phyloP scores from a whole-genome alignment of 2,797 vertebrate genomes.

The Coendou prehensilis region DNA sequence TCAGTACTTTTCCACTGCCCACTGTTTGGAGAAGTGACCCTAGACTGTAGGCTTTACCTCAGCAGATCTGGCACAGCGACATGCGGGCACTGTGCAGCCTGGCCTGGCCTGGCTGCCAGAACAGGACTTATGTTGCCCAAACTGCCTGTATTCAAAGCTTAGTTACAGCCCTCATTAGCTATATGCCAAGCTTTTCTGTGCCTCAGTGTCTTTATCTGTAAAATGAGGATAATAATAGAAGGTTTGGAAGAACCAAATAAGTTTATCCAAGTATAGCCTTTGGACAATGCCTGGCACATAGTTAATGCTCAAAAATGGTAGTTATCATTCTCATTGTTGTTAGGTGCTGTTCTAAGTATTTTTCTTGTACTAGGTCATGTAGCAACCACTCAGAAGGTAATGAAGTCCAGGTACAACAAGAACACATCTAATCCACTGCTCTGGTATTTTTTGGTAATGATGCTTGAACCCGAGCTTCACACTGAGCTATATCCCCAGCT shows the following conservation, averaged over 20 bases:
- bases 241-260: not conserved
- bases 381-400: not conserved
- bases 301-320: not conserved
- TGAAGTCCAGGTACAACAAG: not conserved
- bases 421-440: not conserved
- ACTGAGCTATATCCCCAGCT: not conserved
- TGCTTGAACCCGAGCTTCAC: not conserved
- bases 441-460: not conserved
- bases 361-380: not conserved
- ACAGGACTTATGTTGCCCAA: not conserved
- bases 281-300: not conserved
- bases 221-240: slow-evolving; percentile 40
- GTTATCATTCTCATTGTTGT: not conserved
- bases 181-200: slow-evolving; percentile 15
- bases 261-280: not conserved
- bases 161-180: not conserved
- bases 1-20: not conserved
- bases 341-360: not conserved
- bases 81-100: not conserved
- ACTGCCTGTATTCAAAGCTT: not conserved
- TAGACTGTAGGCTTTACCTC: not conserved
- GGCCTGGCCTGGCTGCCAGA: not conserved
- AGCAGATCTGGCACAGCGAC: not conserved
- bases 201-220: not conserved
- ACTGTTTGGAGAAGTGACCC: slow-evolving; percentile 40